Percentiles rank a stretch among this genome's conserved stretches.
Evolutionary conservation across 2,888 invertebrate species (phyloP).

Genomic region (Ormyrus rosae): DNA sequence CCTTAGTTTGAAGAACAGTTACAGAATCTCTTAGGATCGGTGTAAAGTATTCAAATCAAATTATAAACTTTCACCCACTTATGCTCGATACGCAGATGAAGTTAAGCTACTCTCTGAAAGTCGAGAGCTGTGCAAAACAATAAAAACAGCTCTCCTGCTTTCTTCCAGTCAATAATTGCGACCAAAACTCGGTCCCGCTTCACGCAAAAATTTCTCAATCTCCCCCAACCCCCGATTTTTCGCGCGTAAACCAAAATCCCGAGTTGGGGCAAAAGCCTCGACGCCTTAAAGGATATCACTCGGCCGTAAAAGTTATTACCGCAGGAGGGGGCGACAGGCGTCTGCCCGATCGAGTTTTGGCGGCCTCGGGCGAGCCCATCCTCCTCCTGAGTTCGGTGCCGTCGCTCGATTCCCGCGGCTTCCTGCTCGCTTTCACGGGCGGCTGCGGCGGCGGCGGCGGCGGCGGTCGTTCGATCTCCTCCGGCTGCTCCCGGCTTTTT

Average conservation of each 20-base stretch:
- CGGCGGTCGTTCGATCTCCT: neutral
- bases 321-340: constrained; percentile 18
- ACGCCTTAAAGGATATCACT: too few species aligned
- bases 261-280: too few species aligned
- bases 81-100: neutral
- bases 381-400: constrained; percentile 39
- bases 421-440: constrained; percentile 8
- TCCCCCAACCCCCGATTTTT: too few species aligned
- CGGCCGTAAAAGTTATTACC: neutral
- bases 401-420: neutral
- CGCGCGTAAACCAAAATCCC: too few species aligned
- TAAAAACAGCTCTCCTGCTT: too few species aligned
- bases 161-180: too few species aligned
- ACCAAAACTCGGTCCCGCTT: too few species aligned
- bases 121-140: neutral
- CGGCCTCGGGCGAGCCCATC: constrained; percentile 46
- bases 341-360: constrained; percentile 11
- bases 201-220: too few species aligned
- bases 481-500: neutral
- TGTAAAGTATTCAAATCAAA: too few species aligned
- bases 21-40: too few species aligned
- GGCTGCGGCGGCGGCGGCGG: neutral
- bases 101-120: neutral
- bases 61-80: neutral
- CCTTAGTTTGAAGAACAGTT: neutral